A percentile compares a stretch with the other conserved stretches of the same genome.
Conservation (phyloP, 1,140 invertebrate species). For the Bombus affinis region DNA sequence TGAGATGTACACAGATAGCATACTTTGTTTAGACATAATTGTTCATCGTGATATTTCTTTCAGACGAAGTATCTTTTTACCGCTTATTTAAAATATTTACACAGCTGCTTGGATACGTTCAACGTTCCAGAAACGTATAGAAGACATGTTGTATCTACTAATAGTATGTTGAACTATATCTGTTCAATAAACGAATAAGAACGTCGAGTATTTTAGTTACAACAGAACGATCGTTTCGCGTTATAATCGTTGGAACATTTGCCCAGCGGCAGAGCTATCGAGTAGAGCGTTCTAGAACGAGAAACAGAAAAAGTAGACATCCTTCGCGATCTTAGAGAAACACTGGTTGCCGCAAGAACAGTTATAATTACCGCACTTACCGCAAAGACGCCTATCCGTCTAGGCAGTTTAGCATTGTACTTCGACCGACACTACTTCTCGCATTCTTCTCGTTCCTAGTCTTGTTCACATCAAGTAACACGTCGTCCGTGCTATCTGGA, state of each 20-base stretch:
- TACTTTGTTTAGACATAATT: too few relatives aligned
- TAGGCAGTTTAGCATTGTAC: background rate
- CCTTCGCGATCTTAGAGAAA: background rate
- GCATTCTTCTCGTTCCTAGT: background rate
- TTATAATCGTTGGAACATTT: background rate
- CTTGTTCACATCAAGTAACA: background rate
- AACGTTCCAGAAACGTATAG: too few relatives aligned
- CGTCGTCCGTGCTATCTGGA: background rate
- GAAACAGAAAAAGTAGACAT: background rate
- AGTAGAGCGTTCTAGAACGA: background rate
- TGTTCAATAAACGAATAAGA: background rate
- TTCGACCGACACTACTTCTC: background rate
- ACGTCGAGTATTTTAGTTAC: background rate
- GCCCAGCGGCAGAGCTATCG: background rate
- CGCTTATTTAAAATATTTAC: too few relatives aligned
- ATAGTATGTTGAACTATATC: too few relatives aligned
- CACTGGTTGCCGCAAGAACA: background rate
- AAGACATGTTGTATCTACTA: too few relatives aligned
- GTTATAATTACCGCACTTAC: constrained; percentile 2
- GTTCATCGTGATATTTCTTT: too few relatives aligned
- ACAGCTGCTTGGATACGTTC: too few relatives aligned
- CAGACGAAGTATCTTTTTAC: too few relatives aligned
- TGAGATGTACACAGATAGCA: too few relatives aligned
- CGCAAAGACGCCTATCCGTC: background rate
- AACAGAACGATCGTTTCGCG: background rate